Base-by-base conservation (phyloP, 2,888 invertebrate species). In the Drosophila pegasa region DNA sequence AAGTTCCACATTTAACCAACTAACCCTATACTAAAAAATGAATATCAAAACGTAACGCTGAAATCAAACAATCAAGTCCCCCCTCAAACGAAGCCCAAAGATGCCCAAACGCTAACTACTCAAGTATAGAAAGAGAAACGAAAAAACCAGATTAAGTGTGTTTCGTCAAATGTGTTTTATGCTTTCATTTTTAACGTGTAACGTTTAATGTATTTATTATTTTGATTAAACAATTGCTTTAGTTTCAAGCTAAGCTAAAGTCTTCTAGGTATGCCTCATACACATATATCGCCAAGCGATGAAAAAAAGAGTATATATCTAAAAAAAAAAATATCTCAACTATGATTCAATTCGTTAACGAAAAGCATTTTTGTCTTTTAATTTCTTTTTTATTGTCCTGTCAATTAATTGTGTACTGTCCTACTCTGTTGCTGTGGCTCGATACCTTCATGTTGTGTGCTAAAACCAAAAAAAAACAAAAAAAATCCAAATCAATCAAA, bases 381-480 rank as follows among this genome's bases (percentile, higher is more conserved):
- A 88, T 90, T 92, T 92, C 91, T 91, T 91, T 91, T 85, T 85
- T 85, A 85, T 85, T 92, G 91, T 91, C 91, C 92, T 91, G 91
- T 92, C 84, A 88, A 85, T 91, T 91, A 90, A 91, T 92, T 92
- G 91, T 92, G 91, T 91, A 89, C 89, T 87, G 87, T 87, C 87
- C 87, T 88, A 87, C 92, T 91, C 90, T 91, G 92, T 92, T 91
- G 92, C 92, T 92, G 92, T 92, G 91, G 91, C 91, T 92, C 91
- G 90, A 90, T 85, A 90, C 89, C 91, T 91, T 90, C 91, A 90
- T 91, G 90, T 91, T 90, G 90, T 91, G 90, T 91, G 91, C 88
- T 83, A 89, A 89, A 88, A 80, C 69, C 43, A 43, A 43, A 47
- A 45, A 48, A 6, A 41, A 45, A 47, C 9, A 33, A 88, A 64